Base-by-base conservation (phyloP, 2,888 invertebrate species). In the Exocentrus adspersus region DNA sequence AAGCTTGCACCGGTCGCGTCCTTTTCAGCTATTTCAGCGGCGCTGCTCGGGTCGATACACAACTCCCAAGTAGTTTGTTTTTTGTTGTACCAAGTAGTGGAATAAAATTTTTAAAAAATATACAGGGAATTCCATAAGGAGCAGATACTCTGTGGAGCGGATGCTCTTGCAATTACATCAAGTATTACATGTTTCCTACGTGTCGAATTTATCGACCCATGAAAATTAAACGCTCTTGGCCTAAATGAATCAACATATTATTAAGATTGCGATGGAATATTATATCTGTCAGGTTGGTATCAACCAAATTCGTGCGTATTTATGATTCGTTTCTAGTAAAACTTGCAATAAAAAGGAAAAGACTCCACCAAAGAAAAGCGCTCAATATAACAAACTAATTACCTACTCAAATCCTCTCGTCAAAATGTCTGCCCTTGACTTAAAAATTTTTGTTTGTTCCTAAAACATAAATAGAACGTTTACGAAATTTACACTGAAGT, bases 11-110 rank as follows among this genome's bases (percentile, higher is more conserved):
- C 28, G 45, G 43, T 56, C 45, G 45, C 45, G 28, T 24, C 30
- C 24, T 45, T 28, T 24, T 56, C 45, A 43, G 45, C 45, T 32
- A 45, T 28, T 28, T 17, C 28, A 12, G 7, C 12, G 7, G 5
- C 45, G 45, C 2, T 3, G 24, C 6, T 41, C 43, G 56, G 56
- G 56, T 56, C 56, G 56, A 56, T 56, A 56, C 28, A n/a, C n/a
- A n/a, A n/a, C n/a, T n/a, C n/a, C n/a, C n/a, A n/a, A n/a, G n/a
- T 14, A 17, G 17, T 42, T 24, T 28, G 43, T 20, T 24, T 24
- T 9, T 24, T 54, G 24, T 24, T 28, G 9, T 9, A 28, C 28
- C 5, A 9, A 28, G 5, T 28, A 28, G 9, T 28, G 28, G 9
- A 7, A 9, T 28, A 28, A 7, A 28, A 5, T 7, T 28, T 5